These are phyloP conservation scores for Physocephala rufipes DNA, from an alignment of 2,888 invertebrate genomes.

Conservation along the genomic window DNA sequence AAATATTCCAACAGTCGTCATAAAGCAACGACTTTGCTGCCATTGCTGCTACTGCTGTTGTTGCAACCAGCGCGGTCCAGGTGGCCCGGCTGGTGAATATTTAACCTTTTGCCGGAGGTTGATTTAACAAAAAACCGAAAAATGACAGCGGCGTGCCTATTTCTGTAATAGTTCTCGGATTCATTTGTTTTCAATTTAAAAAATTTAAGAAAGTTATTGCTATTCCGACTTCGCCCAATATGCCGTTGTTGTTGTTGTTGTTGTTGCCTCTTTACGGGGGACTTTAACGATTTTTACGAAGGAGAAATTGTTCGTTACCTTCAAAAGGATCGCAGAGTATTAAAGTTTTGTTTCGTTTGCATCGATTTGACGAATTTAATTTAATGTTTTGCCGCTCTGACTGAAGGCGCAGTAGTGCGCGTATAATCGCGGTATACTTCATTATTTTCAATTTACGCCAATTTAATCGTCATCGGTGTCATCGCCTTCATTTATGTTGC, in stretches of 20 bases:
- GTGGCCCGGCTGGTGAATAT: background rate
- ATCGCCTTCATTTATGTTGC: background rate
- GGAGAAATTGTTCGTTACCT: constrained; percentile 19
- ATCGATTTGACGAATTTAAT: constrained; percentile 35
- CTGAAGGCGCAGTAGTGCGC: background rate
- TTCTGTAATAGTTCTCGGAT: background rate
- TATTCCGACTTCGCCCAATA: constrained; percentile 27
- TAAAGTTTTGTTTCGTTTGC: background rate
- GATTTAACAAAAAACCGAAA: too few species aligned
- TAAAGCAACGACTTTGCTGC: background rate
- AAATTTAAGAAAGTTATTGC: background rate
- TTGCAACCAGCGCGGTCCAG: background rate
- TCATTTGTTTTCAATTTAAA: constrained; percentile 8
- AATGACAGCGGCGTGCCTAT: background rate
- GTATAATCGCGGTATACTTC: constrained; percentile 3
- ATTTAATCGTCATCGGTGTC: background rate
- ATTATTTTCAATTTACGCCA: background rate
- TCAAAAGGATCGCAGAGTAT: background rate
- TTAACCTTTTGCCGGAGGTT: too few species aligned
- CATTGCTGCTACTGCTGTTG: background rate
- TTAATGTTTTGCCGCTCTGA: constrained; percentile 15
- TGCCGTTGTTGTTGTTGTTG: too few species aligned
- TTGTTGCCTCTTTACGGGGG: background rate
- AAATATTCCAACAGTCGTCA: constrained; percentile 30
- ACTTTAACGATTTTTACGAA: constrained; percentile 25